Conservation (phyloP, 2,888 invertebrate genomes). For the Kuschelorhynchus macadamiae region DNA sequence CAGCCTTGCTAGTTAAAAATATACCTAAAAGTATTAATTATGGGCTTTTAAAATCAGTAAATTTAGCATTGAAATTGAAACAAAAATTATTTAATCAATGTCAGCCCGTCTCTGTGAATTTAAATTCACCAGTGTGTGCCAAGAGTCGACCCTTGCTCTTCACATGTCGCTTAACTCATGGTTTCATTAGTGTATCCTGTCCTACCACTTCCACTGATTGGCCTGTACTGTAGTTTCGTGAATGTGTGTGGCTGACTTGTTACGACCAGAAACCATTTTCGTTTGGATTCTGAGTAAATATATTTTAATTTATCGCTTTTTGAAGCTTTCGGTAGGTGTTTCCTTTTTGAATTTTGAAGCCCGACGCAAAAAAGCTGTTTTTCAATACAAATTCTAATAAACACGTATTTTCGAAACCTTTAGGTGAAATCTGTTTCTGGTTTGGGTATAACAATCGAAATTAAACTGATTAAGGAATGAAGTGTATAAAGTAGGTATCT, state of each 20-base stretch:
- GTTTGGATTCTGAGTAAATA: not conserved
- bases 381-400: too few species aligned
- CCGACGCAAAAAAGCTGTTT: not conserved
- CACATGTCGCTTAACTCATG: conserved; percentile 51
- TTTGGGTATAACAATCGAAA: too few species aligned
- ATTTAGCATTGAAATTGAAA: too few species aligned
- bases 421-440: too few species aligned
- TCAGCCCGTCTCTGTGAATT: conserved; percentile 35
- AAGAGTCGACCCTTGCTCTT: conserved; percentile 65
- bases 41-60: too few species aligned
- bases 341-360: not conserved
- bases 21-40: too few species aligned
- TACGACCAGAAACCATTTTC: conserved; percentile 35
- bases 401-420: too few species aligned
- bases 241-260: conserved; percentile 55
- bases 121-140: conserved; percentile 65
- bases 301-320: conserved; percentile 22
- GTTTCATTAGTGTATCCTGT: conserved; percentile 43
- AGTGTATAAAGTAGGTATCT: too few species aligned
- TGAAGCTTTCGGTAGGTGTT: conserved; percentile 15
- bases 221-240: conserved; percentile 57
- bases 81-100: too few species aligned
- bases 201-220: conserved; percentile 41
- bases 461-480: too few species aligned
- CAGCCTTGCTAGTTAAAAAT: too few species aligned